Base-by-base conservation (phyloP, 2,113 vertebrate genomes). In the Grantiella picta region DNA sequence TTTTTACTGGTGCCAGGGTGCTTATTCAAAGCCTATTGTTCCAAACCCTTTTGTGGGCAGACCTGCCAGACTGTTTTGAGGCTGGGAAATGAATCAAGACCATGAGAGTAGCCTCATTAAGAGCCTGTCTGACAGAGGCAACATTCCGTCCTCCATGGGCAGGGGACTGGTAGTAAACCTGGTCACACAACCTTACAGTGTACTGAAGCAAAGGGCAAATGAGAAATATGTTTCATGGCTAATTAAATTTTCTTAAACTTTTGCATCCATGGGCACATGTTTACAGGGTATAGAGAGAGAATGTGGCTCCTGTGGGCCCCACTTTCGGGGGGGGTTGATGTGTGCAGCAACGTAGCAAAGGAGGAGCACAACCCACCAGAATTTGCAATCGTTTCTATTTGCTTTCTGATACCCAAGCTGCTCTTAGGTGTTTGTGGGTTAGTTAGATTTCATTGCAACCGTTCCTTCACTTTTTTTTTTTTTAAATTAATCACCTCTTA, bases 251-350 rank as follows among this genome's bases (percentile, higher is more conserved):
- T 40, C 40, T 54, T 84, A 82, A 77, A 73, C 60, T 60, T 87
- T 31, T 23, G 45, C 25, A 42, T 38, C 24, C 35, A 42, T 0
- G 0, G 11, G 52, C 19, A 53, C 20, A 31, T 9, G 38, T 40
- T 85, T 45, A 54, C 16, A 57, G 50, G 16, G 7, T 27, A 64
- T 38, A n/a, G n/a, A 57, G 15, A 29, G 29, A 3, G 0, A 83
- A 27, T 0, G 1, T 7, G 20, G 28, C 27, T 57, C 9, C 49
- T 79, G 15, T 0, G 2, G 16, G 24, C 10, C 6, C 14, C 23
- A 18, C 18, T 25, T 82, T 59, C 49, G 9, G 2, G 3, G 20
- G 20, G 19, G 23, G 2, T 3, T 28, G 35, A 60, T 0, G 0
- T 8, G 4, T 29, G 36, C 42, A 82, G n/a, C 49, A 92, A 66